These are phyloP conservation scores for Escarpia spicata DNA, from an alignment of 2,888 invertebrate genomes.

Conservation along the genomic window DNA sequence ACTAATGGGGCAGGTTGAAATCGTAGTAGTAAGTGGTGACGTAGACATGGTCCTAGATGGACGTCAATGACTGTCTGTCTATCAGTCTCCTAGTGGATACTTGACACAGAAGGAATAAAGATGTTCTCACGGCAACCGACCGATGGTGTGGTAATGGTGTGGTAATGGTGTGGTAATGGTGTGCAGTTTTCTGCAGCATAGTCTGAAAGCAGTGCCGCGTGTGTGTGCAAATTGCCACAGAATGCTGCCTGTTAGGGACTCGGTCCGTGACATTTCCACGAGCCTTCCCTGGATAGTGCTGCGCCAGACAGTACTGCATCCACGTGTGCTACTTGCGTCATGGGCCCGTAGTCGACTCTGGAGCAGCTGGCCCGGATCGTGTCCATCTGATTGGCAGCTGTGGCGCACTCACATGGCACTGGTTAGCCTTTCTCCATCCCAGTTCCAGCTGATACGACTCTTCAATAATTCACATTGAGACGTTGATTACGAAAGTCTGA, in stretches of 20 bases:
- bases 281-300: not conserved
- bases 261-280: not conserved
- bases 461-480: not conserved
- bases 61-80: not conserved
- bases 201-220: not conserved
- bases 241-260: not conserved
- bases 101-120: not conserved
- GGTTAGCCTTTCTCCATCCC: not conserved
- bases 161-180: not conserved
- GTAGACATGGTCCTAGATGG: not conserved
- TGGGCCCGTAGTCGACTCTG: not conserved
- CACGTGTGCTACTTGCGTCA: not conserved
- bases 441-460: not conserved
- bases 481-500: not conserved
- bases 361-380: not conserved
- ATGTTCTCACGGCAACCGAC: not conserved
- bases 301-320: not conserved
- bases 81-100: not conserved
- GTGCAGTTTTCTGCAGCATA: not conserved
- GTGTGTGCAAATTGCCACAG: not conserved
- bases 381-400: conserved; percentile 6
- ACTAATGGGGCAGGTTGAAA: not conserved
- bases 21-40: not conserved
- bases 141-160: not conserved
- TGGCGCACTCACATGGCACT: not conserved